A percentile compares a stretch with the other conserved stretches of the same genome.
Conservation (phyloP, 2,113 vertebrate genomes). For the Dunckerocampus dactyliophorus region DNA sequence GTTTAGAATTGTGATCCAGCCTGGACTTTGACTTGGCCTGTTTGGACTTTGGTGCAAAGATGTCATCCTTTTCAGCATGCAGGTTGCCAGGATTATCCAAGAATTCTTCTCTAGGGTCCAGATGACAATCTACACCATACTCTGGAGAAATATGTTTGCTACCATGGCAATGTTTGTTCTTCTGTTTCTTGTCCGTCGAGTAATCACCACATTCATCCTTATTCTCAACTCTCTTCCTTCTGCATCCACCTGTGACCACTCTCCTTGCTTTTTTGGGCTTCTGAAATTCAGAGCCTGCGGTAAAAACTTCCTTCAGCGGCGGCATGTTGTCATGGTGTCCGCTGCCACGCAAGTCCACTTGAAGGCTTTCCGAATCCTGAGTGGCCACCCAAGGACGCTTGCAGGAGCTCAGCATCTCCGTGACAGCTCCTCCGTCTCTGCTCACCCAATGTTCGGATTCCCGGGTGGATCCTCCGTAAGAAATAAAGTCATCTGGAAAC, state of each 20-base stretch:
- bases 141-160: neutral
- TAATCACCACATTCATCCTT: constrained; percentile 8
- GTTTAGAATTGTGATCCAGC: neutral
- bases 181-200: constrained; percentile 14
- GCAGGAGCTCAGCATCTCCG: neutral
- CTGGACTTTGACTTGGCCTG: constrained; percentile 1
- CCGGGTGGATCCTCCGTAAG: neutral
- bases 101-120: neutral
- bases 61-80: neutral
- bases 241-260: neutral
- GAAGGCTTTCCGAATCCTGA: constrained; percentile 3
- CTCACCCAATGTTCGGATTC: neutral
- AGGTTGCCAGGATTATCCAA: neutral
- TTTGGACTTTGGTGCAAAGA: neutral
- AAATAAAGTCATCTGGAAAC: neutral
- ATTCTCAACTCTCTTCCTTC: constrained; percentile 22
- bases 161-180: neutral
- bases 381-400: constrained; percentile 26
- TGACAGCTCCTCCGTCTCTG: neutral
- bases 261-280: constrained; percentile 46
- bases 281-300: constrained; percentile 4
- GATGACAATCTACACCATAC: neutral
- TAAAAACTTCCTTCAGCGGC: neutral
- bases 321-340: neutral
- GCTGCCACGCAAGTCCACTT: neutral